Evolutionary conservation across 2,797 vertebrate genomes (phyloP).

Genomic region (Anomalospiza imberbis): DNA sequence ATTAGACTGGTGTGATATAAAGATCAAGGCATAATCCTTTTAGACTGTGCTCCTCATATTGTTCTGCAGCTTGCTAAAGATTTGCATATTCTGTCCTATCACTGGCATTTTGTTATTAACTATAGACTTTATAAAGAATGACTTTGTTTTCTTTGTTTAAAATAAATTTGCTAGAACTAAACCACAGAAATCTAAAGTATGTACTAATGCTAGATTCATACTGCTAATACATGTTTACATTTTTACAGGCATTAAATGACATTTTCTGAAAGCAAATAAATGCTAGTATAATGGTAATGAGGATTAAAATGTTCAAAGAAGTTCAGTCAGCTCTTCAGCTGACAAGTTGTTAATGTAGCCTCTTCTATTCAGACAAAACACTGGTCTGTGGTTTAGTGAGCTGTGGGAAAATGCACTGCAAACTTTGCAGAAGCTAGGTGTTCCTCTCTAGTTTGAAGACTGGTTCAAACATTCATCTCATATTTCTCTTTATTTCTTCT

Average conservation of each 20-base stretch:
- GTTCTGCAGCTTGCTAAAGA: not conserved
- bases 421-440: not conserved
- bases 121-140: not conserved
- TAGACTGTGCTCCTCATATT: not conserved
- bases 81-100: not conserved
- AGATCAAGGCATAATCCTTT: not conserved
- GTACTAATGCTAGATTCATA: not conserved
- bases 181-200: not conserved
- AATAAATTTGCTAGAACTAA: not conserved
- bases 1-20: not conserved
- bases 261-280: not conserved
- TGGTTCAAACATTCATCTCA: not conserved
- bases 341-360: not conserved
- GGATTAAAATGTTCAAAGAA: slow-evolving; percentile 18
- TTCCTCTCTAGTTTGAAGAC: not conserved
- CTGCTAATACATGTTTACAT: not conserved
- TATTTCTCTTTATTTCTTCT: not conserved
- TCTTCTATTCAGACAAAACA: not conserved
- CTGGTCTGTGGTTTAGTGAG: not conserved
- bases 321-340: not conserved
- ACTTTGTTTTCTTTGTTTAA: not conserved
- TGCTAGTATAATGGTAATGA: not conserved
- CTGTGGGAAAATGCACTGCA: not conserved
- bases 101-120: not conserved
- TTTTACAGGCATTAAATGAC: not conserved